Evolutionary conservation across 1,140 invertebrate species (phyloP), one percentile per base, ranked within the genome.

Genomic region (Drosophila lini): DNA sequence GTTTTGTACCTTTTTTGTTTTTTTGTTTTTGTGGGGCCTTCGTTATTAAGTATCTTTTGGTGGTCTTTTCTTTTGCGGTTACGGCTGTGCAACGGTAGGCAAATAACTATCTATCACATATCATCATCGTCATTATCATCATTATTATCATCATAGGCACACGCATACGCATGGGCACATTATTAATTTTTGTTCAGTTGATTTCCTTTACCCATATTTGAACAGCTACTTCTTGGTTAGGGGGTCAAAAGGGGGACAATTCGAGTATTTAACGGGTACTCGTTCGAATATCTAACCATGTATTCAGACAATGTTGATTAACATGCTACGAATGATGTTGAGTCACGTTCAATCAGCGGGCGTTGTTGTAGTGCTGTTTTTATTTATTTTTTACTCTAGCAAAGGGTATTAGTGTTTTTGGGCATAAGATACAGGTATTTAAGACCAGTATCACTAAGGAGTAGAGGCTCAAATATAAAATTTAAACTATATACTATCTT

Each of bases 171-270:
- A 56, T 56, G 47, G 64, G 64, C 68, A 36, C 69, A 71, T 73
- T 73, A 73, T 73, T 50, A 73, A 73, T 73, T 73, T 73, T 58
- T 73, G 69, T 73, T 73, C 69, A 71, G 69, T 73, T 73, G 67
- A 59, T 59, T 73, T 73, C 69, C 69, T 50, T 59, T 71, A 56
- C 36, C 69, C 45, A 70, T 71, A 42, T 53, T 68, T 42, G 65
- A 68, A 34, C 31, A 52, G 62, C 65, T 32, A 41, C 16, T 68
- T 45, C 40, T 64, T 44, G 32, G 32, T 16, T 16, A 31, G 28
- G 47, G 44, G 61, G 60, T 53, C 61, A 64, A 34, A 34, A 45
- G 65, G 60, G 64, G 52, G 16, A 62, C 34, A 60, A n/a, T 55
- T 55, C 34, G 34, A 25, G 52, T 38, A 38, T 55, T 55, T 55